Base-by-base conservation (phyloP, 2,797 vertebrate genomes). In the Anguilla marmorata region DNA sequence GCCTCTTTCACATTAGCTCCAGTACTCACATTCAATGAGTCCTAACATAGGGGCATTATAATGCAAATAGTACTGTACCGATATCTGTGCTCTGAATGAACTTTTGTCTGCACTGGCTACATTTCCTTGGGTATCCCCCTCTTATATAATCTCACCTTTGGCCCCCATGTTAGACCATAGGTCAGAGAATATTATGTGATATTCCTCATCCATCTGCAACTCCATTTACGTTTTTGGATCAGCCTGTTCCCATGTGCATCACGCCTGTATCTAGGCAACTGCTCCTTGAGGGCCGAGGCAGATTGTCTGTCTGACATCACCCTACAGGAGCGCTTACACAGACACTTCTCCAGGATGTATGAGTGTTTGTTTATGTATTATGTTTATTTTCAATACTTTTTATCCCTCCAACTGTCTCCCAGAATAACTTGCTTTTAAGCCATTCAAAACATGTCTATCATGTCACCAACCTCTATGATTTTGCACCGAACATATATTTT, bases 201-300 rank as follows among this genome's bases (percentile, higher is more conserved):
- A 48, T 54, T 84, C 45, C 52, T 33, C 33, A 9, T 87, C 45
- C 19, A 27, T 87, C 14, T 69, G 27, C 37, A 45, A 19, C 80
- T 84, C 21, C 80, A 87, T 66, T 87, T 84, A 69, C 45, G 27
- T 37, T 87, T 63, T 80, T 84, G 87, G 37, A 85, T 63, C 66
- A 84, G 56, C 86, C 76, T 63, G 80, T 87, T 82, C 37, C 45
- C 86, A 83, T 56, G 45, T 80, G 30, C 83, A 66, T 24, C 30
- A 21, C 72, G 66, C 50, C 63, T 45, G 76, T 90, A 90, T 84
- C 89, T 50, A 90, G 88, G 89, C 88, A 87, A 89, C 86, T 4
- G 56, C 86, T 82, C 83, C 41, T 89, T 76, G 52, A 58, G 86
- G 54, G 76, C 30, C 30, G 16, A 85, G 54, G 27, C 48, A 52